These are phyloP conservation scores for Solea senegalensis DNA, from an alignment of 2,113 vertebrate species.

Conservation along the genomic window DNA sequence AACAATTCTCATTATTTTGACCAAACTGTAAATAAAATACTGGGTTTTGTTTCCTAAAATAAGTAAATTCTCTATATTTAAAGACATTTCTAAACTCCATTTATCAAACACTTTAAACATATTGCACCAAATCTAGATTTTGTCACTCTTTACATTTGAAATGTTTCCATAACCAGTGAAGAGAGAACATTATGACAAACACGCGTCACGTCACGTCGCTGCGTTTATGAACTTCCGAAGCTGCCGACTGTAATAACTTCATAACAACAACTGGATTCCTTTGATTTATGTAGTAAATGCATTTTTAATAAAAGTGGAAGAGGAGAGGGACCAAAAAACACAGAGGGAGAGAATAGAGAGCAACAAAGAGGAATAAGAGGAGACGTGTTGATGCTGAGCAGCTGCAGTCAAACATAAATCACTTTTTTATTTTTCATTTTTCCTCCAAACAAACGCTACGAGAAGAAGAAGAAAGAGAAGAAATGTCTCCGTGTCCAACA, in stretches of 20 bases:
- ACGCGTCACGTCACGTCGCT: conserved; percentile 20
- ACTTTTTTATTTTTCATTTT: conserved; percentile 36
- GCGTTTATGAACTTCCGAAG: conserved; percentile 54
- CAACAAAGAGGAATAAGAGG: neutral
- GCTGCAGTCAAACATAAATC: conserved; percentile 71
- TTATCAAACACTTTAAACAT: too few relatives aligned
- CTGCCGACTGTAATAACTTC: conserved; percentile 57
- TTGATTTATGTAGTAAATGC: conserved; percentile 65
- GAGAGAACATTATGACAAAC: conserved; percentile 44
- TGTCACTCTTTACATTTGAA: too few relatives aligned
- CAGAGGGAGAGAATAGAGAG: neutral
- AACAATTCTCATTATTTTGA: too few relatives aligned
- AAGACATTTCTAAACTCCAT: too few relatives aligned
- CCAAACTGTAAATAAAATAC: too few relatives aligned
- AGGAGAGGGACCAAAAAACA: conserved; percentile 13
- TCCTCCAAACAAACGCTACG: conserved; percentile 22
- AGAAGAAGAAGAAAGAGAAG: neutral
- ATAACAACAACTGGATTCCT: conserved; percentile 47
- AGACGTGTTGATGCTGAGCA: conserved; percentile 44
- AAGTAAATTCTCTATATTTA: too few relatives aligned
- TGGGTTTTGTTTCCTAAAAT: too few relatives aligned
- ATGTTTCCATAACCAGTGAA: too few relatives aligned
- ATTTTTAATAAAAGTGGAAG: conserved; percentile 62
- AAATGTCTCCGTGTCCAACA: conserved; percentile 21
- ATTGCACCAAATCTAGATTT: too few relatives aligned